A percentile compares a stretch with the other conserved stretches of the same genome.
Evolutionary conservation across 2,113 vertebrate species (phyloP).

Genomic region (Monopterus albus): DNA sequence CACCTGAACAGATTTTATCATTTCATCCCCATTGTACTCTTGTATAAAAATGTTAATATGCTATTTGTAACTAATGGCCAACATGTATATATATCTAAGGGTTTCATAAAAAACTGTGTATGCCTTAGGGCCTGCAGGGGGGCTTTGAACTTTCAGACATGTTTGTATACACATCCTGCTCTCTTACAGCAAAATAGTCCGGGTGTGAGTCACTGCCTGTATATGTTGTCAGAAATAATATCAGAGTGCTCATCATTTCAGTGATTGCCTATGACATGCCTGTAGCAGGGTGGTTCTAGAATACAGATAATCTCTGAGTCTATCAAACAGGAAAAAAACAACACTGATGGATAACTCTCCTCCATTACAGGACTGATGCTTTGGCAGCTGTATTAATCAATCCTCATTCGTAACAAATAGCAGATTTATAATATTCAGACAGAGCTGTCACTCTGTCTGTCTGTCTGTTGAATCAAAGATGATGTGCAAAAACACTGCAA

Average conservation of each 20-base stretch:
- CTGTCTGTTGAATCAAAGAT: slow-evolving; percentile 27
- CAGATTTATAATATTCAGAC: slow-evolving; percentile 46
- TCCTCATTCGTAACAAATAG: slow-evolving; percentile 47
- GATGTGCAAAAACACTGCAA: slow-evolving; percentile 35
- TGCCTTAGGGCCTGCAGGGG: neutral
- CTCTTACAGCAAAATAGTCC: slow-evolving; percentile 20
- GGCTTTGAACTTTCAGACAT: neutral
- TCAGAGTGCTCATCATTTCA: slow-evolving; percentile 44
- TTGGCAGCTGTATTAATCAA: slow-evolving; percentile 66
- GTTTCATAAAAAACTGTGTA: neutral
- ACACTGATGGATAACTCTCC: slow-evolving; percentile 46
- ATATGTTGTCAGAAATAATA: slow-evolving; percentile 38
- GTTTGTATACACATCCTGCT: slow-evolving; percentile 1
- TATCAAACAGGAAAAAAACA: slow-evolving; percentile 37
- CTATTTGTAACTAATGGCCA: neutral
- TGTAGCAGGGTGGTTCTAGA: slow-evolving; percentile 30
- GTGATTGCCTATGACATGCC: slow-evolving; percentile 47
- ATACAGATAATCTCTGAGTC: slow-evolving; percentile 56
- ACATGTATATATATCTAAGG: neutral
- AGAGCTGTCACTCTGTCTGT: slow-evolving; percentile 4
- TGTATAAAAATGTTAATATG: neutral
- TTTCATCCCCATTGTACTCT: no score
- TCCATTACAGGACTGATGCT: slow-evolving; percentile 53
- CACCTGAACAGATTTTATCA: neutral
- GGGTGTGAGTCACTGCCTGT: slow-evolving; percentile 15